phyloP scores from a whole-genome alignment of 2,888 invertebrate species.

The Cyclophora punctaria region DNA sequence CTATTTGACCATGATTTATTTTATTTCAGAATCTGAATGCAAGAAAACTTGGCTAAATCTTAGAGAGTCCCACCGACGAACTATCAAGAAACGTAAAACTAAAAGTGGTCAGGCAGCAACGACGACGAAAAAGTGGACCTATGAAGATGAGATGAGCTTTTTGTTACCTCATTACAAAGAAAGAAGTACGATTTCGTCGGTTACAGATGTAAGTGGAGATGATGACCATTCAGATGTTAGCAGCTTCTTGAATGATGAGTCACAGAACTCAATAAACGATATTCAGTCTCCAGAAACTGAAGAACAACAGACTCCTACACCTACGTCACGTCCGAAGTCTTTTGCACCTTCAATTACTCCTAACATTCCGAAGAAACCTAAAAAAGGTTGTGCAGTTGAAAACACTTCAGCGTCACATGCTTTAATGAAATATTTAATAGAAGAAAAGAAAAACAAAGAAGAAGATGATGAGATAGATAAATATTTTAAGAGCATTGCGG shows the following conservation, averaged over 20 bases:
- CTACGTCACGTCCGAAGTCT: conserved; percentile 14
- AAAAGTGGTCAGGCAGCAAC: conserved; percentile 21
- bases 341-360: conserved; percentile 15
- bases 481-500: conserved; percentile 1
- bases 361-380: conserved; percentile 6
- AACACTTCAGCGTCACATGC: conserved; percentile 12
- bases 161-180: conserved; percentile 21
- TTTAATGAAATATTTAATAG: conserved; percentile 18
- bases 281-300: conserved; percentile 16
- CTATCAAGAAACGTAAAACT: conserved; percentile 20
- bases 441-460: conserved; percentile 5
- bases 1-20: neutral
- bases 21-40: neutral
- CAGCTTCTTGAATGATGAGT: conserved; percentile 17
- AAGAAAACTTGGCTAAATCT: conserved; percentile 22
- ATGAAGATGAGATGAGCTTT: conserved; percentile 23
- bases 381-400: conserved; percentile 5
- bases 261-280: conserved; percentile 17
- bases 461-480: conserved; percentile 3
- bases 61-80: conserved; percentile 16
- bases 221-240: conserved; percentile 15
- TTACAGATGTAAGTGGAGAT: conserved; percentile 6
- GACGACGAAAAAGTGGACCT: conserved; percentile 22
- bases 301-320: conserved; percentile 15
- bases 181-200: conserved; percentile 19